Evolutionary conservation across 1,140 invertebrate species (phyloP).

Genomic region (Drosophila athabasca): DNA sequence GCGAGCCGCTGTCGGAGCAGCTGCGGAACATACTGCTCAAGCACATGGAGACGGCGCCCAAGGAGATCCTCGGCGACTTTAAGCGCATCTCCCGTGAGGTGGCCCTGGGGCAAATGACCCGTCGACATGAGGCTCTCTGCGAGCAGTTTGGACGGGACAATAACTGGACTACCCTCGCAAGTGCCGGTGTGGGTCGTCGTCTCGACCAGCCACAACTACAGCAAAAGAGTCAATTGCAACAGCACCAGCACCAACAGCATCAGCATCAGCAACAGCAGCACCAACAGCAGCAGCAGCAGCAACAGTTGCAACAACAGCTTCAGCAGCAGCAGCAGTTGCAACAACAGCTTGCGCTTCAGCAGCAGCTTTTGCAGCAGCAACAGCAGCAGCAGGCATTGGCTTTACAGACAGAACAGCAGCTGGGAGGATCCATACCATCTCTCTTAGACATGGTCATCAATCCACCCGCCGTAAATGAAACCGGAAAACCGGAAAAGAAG

Average conservation of each 20-base stretch:
- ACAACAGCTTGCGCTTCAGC: constrained; percentile 2
- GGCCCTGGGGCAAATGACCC: constrained; percentile 89
- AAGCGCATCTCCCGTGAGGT: constrained; percentile 91
- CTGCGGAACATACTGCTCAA: constrained; percentile 89
- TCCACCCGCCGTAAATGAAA: constrained; percentile 51
- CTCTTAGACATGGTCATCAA: constrained; percentile 80
- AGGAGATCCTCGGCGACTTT: constrained; percentile 94
- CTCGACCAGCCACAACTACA: constrained; percentile 44
- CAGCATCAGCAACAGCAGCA: constrained; percentile 22
- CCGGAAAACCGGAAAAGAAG: constrained; percentile 84
- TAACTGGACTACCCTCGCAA: constrained; percentile 51
- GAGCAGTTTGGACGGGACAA: constrained; percentile 84
- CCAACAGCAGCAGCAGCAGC: constrained; percentile 24
- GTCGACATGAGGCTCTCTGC: constrained; percentile 87
- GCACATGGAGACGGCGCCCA: constrained; percentile 94
- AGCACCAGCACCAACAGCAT: constrained; percentile 27
- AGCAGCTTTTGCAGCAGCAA: constrained; percentile 18
- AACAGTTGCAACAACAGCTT: constrained; percentile 23
- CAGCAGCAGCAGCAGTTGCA: constrained; percentile 5
- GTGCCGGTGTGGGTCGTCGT: constrained; percentile 38
- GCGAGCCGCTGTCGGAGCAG: constrained; percentile 90
- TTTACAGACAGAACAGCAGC: not conserved
- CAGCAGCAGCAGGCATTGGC: constrained; percentile 15
- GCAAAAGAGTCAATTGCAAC: constrained; percentile 19
- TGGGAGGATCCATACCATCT: constrained; percentile 63